phyloP scores from a whole-genome alignment of 2,797 vertebrate species.

The Pseudomugil tenellus region DNA sequence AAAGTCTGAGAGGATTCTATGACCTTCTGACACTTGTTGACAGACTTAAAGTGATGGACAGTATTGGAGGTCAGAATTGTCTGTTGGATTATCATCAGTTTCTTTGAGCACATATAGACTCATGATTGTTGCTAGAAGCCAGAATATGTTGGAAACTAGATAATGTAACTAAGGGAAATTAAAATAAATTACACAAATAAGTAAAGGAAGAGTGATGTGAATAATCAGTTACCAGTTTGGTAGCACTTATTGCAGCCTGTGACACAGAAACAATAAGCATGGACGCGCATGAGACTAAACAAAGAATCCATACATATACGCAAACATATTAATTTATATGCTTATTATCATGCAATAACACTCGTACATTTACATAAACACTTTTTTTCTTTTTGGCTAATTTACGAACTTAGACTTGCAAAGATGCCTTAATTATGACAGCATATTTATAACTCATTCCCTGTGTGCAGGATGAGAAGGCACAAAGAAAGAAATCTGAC shows the following conservation, averaged over 20 bases:
- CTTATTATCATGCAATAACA: slow-evolving; percentile 43
- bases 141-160: slow-evolving; percentile 48
- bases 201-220: slow-evolving; percentile 51
- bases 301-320: slow-evolving; percentile 15
- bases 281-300: slow-evolving; percentile 16
- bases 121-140: slow-evolving; percentile 39
- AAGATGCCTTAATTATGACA: slow-evolving; percentile 59
- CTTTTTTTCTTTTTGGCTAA: slow-evolving; percentile 43
- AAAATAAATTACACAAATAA: slow-evolving; percentile 45
- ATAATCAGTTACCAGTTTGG: slow-evolving; percentile 43
- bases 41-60: slow-evolving; percentile 66
- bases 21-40: slow-evolving; percentile 65
- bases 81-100: slow-evolving; percentile 33
- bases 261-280: slow-evolving; percentile 7
- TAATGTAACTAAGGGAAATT: slow-evolving; percentile 3
- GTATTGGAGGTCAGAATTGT: slow-evolving; percentile 48
- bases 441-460: slow-evolving; percentile 65
- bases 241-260: slow-evolving; percentile 21
- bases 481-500: slow-evolving; percentile 42
- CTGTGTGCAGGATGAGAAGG: slow-evolving; percentile 39
- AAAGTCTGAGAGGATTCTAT: slow-evolving; percentile 53
- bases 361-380: slow-evolving; percentile 45
- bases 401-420: slow-evolving; percentile 66
- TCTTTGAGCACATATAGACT: slow-evolving; percentile 24
- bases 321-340: slow-evolving; percentile 27